These are phyloP conservation scores for Zosterops lateralis DNA, from an alignment of 2,113 vertebrate genomes.

Conservation along the genomic window DNA sequence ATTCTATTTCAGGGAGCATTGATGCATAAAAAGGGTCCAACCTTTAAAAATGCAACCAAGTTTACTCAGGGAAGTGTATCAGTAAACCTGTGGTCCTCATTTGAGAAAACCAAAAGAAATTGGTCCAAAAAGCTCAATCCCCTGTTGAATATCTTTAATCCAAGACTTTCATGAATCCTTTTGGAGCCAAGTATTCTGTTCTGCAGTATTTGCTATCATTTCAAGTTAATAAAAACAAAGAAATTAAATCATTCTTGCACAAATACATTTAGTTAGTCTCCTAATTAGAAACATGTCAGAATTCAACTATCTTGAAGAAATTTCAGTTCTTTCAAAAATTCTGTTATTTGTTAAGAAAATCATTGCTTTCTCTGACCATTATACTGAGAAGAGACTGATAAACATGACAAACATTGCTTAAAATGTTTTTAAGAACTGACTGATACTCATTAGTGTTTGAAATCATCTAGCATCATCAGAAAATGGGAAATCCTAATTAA, in stretches of 20 bases:
- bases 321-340: neutral
- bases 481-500: neutral
- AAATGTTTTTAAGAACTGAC: neutral
- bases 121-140: neutral
- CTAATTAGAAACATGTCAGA: neutral
- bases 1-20: neutral
- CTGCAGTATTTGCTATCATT: neutral
- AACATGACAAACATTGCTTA: neutral
- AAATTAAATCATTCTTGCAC: neutral
- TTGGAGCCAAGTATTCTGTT: neutral
- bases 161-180: neutral
- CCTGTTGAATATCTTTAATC: neutral
- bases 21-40: neutral
- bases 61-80: neutral
- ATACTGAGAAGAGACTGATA: neutral
- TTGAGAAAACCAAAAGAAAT: neutral
- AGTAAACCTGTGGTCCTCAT: neutral
- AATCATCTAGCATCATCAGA: neutral
- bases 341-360: neutral
- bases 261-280: neutral
- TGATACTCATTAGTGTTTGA: neutral
- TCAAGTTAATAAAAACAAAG: neutral
- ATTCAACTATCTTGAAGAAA: neutral
- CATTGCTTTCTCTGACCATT: neutral
- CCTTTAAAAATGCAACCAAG: neutral